Evolutionary conservation across 64 coral and sea anemone species (phyloP).

Genomic region (Montipora foliosa): DNA sequence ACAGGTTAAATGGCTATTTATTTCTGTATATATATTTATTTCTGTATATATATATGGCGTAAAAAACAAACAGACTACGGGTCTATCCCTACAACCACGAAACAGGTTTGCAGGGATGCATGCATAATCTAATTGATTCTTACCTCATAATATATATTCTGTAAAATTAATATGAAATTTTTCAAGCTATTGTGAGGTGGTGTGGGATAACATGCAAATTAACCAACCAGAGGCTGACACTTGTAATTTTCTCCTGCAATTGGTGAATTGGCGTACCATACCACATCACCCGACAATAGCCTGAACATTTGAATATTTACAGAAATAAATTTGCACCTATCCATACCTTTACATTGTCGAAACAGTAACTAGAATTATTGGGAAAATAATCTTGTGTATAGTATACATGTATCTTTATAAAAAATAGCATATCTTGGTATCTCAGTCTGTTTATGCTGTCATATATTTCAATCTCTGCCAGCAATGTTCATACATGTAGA

Average conservation of each 20-base stretch:
- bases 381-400: conserved; percentile 43
- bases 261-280: too few species aligned
- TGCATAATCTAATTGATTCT: conserved; percentile 33
- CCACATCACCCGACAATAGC: too few species aligned
- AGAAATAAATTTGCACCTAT: too few species aligned
- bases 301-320: too few species aligned
- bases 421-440: not conserved
- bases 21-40: conserved; percentile 17
- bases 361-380: conserved; percentile 38
- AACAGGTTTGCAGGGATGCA: conserved; percentile 22
- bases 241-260: too few species aligned
- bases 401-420: conserved; percentile 29
- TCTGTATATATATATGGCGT: conserved; percentile 18
- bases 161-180: conserved; percentile 11
- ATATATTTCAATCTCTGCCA: too few species aligned
- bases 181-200: conserved; percentile 11
- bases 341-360: conserved; percentile 15
- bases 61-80: conserved; percentile 37
- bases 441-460: too few species aligned
- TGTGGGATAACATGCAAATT: too few species aligned
- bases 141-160: conserved; percentile 34
- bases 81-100: conserved; percentile 24
- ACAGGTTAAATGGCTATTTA: conserved; percentile 35
- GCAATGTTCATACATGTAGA: too few species aligned
- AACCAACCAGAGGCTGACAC: too few species aligned